phyloP scores from a whole-genome alignment of 2,888 invertebrate species.

The Galeopsomyia nigrocyanea region DNA sequence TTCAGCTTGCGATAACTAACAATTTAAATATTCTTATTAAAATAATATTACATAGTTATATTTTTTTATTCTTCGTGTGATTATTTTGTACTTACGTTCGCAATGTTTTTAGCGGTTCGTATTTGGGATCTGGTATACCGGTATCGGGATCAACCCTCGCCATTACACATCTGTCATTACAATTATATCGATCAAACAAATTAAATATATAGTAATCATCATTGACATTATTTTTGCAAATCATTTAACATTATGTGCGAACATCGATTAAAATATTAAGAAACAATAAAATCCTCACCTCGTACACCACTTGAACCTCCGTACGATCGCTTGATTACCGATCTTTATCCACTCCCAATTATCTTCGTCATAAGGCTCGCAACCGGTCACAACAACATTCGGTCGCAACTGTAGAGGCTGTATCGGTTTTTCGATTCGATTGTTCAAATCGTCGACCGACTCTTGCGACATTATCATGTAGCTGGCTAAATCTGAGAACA shows the following conservation, averaged over 20 bases:
- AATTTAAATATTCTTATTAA: neutral
- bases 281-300: conserved; percentile 65
- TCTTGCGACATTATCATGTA: conserved; percentile 71
- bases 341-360: conserved; percentile 74
- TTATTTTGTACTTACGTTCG: conserved; percentile 66
- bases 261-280: neutral
- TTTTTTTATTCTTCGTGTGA: conserved; percentile 22
- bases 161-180: conserved; percentile 65
- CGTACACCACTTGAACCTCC: conserved; percentile 73
- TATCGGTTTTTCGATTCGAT: conserved; percentile 67
- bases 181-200: no score
- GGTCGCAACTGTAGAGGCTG: conserved; percentile 72
- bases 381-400: conserved; percentile 71
- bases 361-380: conserved; percentile 71
- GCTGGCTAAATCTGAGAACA: conserved; percentile 72
- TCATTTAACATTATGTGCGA: conserved; percentile 2
- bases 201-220: no score
- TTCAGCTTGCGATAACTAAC: conserved; percentile 55
- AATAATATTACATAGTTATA: neutral
- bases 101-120: conserved; percentile 72
- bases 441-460: conserved; percentile 72
- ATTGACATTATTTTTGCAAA: neutral
- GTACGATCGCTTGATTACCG: conserved; percentile 69
- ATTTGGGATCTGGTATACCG: conserved; percentile 65
- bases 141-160: conserved; percentile 70